Percentiles rank a stretch among this genome's conserved stretches.
Evolutionary conservation across 2,113 vertebrate species (phyloP).

Genomic region (Antechinus flavipes): DNA sequence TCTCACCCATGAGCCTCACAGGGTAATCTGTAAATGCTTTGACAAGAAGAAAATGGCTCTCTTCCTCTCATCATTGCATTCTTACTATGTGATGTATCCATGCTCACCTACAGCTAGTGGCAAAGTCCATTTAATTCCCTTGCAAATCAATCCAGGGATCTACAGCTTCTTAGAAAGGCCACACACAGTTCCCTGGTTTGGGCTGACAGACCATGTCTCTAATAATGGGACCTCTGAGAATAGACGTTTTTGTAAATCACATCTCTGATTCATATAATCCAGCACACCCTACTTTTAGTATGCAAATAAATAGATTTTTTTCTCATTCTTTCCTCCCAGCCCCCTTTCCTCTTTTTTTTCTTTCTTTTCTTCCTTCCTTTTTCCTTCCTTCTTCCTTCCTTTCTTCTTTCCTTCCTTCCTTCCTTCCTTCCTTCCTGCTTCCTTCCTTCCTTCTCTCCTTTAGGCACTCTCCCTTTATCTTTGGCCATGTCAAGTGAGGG

Average conservation of each 20-base stretch:
- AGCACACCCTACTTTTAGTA: constrained; percentile 68
- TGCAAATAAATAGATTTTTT: constrained; percentile 76
- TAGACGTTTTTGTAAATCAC: constrained; percentile 79
- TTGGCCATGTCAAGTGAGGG: constrained; percentile 82
- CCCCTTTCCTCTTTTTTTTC: background rate
- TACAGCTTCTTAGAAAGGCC: constrained; percentile 54
- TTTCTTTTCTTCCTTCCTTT: background rate
- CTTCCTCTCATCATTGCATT: constrained; percentile 24
- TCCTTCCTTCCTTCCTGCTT: too few species aligned
- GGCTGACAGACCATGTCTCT: constrained; percentile 28
- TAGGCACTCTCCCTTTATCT: constrained; percentile 77
- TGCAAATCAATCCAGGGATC: constrained; percentile 65
- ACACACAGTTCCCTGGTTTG: constrained; percentile 69
- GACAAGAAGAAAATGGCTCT: background rate
- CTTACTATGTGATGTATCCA: background rate
- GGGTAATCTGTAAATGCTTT: constrained; percentile 5
- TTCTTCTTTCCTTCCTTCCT: too few species aligned
- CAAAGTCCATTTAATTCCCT: constrained; percentile 43
- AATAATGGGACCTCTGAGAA: constrained; percentile 65
- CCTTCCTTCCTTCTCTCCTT: constrained; percentile 44
- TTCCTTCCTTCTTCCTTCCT: background rate
- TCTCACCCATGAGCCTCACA: constrained; percentile 34
- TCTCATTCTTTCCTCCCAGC: background rate
- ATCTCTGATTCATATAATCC: constrained; percentile 72
- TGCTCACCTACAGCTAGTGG: constrained; percentile 49